These are phyloP conservation scores for Pogonus chalceus DNA, from an alignment of 1,140 invertebrate genomes.

Conservation along the genomic window DNA sequence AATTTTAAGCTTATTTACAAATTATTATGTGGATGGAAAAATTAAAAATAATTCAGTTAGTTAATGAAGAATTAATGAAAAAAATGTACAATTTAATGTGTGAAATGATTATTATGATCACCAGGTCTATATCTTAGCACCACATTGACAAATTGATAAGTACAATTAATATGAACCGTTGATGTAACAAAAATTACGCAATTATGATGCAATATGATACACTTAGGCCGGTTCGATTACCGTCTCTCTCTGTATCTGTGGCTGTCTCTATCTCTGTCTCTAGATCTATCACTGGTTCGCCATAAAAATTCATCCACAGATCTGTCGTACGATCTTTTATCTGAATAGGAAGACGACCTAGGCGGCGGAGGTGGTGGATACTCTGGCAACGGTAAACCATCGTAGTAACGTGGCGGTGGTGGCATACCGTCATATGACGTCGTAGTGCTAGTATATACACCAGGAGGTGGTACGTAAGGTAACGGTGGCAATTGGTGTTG, in stretches of 20 bases:
- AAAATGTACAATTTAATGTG: too few species aligned
- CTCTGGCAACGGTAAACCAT: conserved; percentile 56
- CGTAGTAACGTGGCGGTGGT: conserved; percentile 65
- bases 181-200: background rate
- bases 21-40: too few species aligned
- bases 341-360: conserved; percentile 46
- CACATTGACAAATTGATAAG: too few species aligned
- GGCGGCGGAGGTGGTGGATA: conserved; percentile 41
- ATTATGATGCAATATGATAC: background rate
- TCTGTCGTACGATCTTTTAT: conserved; percentile 74
- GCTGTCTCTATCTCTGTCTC: conserved; percentile 34
- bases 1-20: too few species aligned
- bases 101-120: too few species aligned
- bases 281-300: conserved; percentile 58
- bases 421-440: conserved; percentile 61
- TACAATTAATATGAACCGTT: too few species aligned
- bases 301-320: conserved; percentile 86
- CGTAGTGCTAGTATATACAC: conserved; percentile 42
- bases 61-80: too few species aligned
- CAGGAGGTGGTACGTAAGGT: conserved; percentile 53
- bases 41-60: too few species aligned
- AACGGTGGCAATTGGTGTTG: conserved; percentile 66
- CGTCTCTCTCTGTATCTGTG: conserved; percentile 25
- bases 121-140: too few species aligned
- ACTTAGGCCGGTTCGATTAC: conserved; percentile 8